phyloP scores from a whole-genome alignment of 1,140 invertebrate genomes.

The Triops cancriformis region DNA sequence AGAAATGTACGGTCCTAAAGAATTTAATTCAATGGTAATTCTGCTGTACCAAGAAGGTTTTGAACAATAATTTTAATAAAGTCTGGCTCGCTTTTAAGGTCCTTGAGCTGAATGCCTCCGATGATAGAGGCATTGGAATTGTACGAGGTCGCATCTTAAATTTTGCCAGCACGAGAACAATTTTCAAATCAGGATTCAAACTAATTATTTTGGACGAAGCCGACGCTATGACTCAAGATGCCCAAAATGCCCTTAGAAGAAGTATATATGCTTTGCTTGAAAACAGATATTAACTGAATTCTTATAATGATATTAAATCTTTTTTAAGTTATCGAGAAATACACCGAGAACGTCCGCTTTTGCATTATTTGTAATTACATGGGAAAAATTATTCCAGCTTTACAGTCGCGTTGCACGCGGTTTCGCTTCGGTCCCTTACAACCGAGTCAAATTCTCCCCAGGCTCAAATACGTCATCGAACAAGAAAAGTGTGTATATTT shows the following conservation, averaged over 20 bases:
- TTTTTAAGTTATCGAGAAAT: slow-evolving; percentile 90
- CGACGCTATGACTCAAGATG: slow-evolving; percentile 99
- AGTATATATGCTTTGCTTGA: slow-evolving; percentile 52
- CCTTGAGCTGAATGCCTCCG: slow-evolving; percentile 93
- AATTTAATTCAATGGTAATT: slow-evolving; percentile 79
- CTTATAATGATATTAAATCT: slow-evolving; percentile 29
- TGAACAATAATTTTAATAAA: slow-evolving; percentile 18
- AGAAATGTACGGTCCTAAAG: slow-evolving; percentile 77
- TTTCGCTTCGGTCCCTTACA: slow-evolving; percentile 92
- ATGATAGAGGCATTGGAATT: slow-evolving; percentile 96
- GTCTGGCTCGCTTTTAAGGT: slow-evolving; percentile 46
- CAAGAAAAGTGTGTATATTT: slow-evolving; percentile 63
- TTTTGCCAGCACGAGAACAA: slow-evolving; percentile 95
- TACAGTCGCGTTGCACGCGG: slow-evolving; percentile 94
- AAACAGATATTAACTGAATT: not conserved
- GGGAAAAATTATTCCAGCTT: slow-evolving; percentile 94
- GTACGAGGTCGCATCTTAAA: slow-evolving; percentile 92
- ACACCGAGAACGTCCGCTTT: slow-evolving; percentile 95
- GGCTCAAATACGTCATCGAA: slow-evolving; percentile 74
- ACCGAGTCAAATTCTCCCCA: slow-evolving; percentile 76
- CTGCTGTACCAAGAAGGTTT: slow-evolving; percentile 30
- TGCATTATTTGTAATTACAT: slow-evolving; percentile 99
- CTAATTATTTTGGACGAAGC: slow-evolving; percentile 98
- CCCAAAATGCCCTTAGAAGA: slow-evolving; percentile 94
- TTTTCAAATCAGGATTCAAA: slow-evolving; percentile 90